phyloP scores from a whole-genome alignment of 1,140 invertebrate genomes.

The Oncopodura yosiiana region DNA sequence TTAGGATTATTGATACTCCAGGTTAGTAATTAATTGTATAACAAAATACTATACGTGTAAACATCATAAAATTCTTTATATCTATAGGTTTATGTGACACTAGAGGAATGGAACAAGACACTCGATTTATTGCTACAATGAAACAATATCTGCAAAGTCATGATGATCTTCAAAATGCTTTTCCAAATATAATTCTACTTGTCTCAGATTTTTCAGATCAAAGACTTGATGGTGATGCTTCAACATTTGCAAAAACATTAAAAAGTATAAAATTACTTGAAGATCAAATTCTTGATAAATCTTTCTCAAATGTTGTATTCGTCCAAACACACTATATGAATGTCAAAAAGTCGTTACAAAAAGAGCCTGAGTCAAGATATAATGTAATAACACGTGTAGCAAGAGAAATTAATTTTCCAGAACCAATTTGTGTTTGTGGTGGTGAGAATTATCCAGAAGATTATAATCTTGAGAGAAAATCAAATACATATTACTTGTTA shows the following conservation, averaged over 20 bases:
- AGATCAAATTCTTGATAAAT: constrained; percentile 12
- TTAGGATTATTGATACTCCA: constrained; percentile 11
- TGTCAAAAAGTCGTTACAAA: neutral
- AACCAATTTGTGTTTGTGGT: constrained; percentile 1
- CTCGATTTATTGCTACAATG: constrained; percentile 14
- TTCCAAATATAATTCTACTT: constrained; percentile 18
- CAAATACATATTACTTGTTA: constrained; percentile 12
- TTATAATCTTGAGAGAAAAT: neutral
- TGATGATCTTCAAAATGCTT: constrained; percentile 11
- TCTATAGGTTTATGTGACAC: constrained; percentile 20
- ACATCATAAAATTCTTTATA: neutral
- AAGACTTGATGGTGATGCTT: constrained; percentile 1
- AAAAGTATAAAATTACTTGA: constrained; percentile 4
- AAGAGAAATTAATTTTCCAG: constrained; percentile 12
- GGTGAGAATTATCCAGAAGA: constrained; percentile 15
- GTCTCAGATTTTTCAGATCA: constrained; percentile 20
- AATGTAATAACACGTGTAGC: constrained; percentile 15
- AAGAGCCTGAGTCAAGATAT: neutral
- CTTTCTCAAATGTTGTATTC: constrained; percentile 20
- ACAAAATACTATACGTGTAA: neutral
- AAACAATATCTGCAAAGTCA: constrained; percentile 12
- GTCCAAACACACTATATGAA: constrained; percentile 19
- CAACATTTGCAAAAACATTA: constrained; percentile 16
- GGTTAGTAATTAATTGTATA: neutral
- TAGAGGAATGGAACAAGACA: constrained; percentile 20